Base-by-base conservation (phyloP, 2,797 vertebrate species). In the Phoebastria nigripes region DNA sequence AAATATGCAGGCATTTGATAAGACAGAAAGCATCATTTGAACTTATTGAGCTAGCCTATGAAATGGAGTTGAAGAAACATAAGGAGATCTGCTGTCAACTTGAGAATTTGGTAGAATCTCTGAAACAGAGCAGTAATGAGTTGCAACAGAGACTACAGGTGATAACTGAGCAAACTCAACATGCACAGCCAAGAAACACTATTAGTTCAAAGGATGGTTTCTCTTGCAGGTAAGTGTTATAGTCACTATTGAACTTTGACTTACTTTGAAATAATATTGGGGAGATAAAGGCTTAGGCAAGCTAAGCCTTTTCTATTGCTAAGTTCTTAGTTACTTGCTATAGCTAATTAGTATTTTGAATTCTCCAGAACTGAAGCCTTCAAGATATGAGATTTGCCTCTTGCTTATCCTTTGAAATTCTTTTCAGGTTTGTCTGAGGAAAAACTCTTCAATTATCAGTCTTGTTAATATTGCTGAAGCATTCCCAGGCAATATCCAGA, bases 1-100 rank as follows among this genome's bases (percentile, higher is more conserved):
- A 99, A 95, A 98, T 99, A 79, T 97, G 98, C 47, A 98, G 98
- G 95, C 98, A 98, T 93, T 97, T 99, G 42, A 97, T 99, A 80
- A 98, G 98, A 51, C 99, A 99, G 95, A 99, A 99, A 93, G 98
- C 98, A 4, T 99, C 98, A 8, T 99, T 99, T 96, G 99, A 99
- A 41, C 94, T 99, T 93, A 93, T 99, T 70, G 98, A 98, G 56
- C 91, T 99, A 78, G 98, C 98, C 58, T 99, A 97, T 94, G 98
- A 99, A 97, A 95, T 98, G 91, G 99, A 99, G 96, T 89, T 98
- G 59, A 98, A 97, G 85, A 98, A 96, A 55, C 98, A 98, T 78
- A 96, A 92, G 94, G 97, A 80, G 5, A 95, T 98, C 59, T 86
- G 95, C 84, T 86, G 81, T 71, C 98, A 98, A 3, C 97, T 99